Base-by-base conservation (phyloP, 2,797 vertebrate species). In the Hypotaenidia okinawae region DNA sequence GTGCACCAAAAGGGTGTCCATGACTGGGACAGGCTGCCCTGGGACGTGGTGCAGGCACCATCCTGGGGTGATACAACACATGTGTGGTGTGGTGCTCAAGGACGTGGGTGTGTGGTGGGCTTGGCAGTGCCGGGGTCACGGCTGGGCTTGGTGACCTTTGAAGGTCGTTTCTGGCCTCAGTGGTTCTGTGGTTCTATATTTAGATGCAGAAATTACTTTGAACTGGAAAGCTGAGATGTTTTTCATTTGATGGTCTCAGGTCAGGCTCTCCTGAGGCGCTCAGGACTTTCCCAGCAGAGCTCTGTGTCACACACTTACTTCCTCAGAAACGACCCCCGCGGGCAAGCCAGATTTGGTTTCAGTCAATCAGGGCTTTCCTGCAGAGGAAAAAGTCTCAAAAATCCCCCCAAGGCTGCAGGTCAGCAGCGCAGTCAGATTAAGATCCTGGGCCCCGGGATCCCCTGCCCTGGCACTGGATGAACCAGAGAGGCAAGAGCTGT, bases 251-350 rank as follows among this genome's bases (percentile, higher is more conserved):
- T 80, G 45, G 25, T 35, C 45, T 77, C 21, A 13, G 8, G 30
- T 30, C 23, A 17, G 10, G 3, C 5, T 63, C 23, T 52, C 35
- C n/a, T 0, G 0, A 30, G 19, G 18, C 0, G 0, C 14, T 75
- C 39, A 66, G 59, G 37, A 19, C 51, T 90, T 95, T 72, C 24
- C 25, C 41, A 27, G 49, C 9, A 28, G 16, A 30, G 17, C 23
- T 89, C 70, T 87, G 43, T 61, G 63, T 76, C 70, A 58, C 1
- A 0, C 6, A 55, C 30, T 43, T 84, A 43, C 41, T 43, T 43
- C 41, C 41, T 73, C 82, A 87, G 68, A 95, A 91, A 51, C 11
- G 0, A 32, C 62, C 37, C 28, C 32, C 8, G 1, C 59, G 35
- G 30, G 8, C 0, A 0, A 82, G 13, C 3, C 58, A 62, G 45